Evolutionary conservation across 2,113 vertebrate genomes (phyloP).

Genomic region (Ploceus nigricollis): DNA sequence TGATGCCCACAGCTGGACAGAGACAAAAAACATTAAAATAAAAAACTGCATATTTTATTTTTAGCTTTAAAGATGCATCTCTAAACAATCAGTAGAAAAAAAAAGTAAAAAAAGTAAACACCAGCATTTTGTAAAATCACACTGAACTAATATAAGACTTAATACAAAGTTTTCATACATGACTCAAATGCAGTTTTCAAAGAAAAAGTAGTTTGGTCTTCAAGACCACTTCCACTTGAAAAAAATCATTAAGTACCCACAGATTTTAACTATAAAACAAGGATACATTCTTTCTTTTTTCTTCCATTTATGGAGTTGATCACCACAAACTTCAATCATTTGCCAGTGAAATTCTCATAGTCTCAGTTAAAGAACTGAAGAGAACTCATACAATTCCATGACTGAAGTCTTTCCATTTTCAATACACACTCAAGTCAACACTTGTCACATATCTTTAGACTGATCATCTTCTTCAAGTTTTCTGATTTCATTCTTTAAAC

Average conservation of each 20-base stretch:
- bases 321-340: background rate
- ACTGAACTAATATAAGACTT: background rate
- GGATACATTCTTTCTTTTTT: background rate
- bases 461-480: constrained; percentile 97
- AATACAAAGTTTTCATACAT: background rate
- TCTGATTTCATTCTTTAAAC: constrained; percentile 93
- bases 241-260: background rate
- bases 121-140: background rate
- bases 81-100: constrained; percentile 28
- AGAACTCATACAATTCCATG: background rate
- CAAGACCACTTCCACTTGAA: constrained; percentile 1
- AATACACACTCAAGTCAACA: background rate
- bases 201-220: background rate
- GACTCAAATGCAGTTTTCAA: background rate
- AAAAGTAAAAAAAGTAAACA: constrained; percentile 35
- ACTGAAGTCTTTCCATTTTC: background rate
- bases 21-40: background rate
- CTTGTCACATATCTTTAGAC: constrained; percentile 87
- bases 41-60: background rate
- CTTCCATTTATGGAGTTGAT: background rate
- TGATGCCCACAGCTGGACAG: background rate
- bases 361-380: background rate
- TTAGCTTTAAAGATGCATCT: constrained; percentile 2
- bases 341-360: background rate
- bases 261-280: background rate